A percentile compares a stretch with the other conserved stretches of the same genome.
phyloP scores from a whole-genome alignment of 2,888 invertebrate species.

The Itoplectis maculator region DNA sequence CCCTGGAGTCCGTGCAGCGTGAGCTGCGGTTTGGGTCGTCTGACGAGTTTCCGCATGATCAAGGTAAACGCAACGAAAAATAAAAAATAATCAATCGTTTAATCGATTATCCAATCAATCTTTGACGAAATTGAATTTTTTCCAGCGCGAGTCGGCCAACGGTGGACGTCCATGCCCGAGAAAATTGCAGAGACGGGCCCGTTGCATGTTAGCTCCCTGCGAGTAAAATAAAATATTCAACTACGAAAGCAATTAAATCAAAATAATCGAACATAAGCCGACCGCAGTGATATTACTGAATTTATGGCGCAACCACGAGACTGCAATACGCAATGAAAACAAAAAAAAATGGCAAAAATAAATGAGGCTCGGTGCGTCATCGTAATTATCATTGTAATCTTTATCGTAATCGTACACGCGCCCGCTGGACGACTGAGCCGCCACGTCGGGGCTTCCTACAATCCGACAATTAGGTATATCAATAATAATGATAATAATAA shows the following conservation, averaged over 20 bases:
- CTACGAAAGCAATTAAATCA: neutral
- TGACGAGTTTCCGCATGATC: slow-evolving; percentile 88
- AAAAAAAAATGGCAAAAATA: neutral
- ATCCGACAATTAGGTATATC: slow-evolving; percentile 49
- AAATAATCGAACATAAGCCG: neutral
- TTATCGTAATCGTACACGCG: slow-evolving; percentile 57
- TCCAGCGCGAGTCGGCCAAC: slow-evolving; percentile 86
- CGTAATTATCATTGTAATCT: slow-evolving; percentile 54
- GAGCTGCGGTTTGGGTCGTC: slow-evolving; percentile 91
- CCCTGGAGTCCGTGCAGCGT: slow-evolving; percentile 94
- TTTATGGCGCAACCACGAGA: neutral
- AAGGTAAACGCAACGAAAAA: slow-evolving; percentile 83
- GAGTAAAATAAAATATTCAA: slow-evolving; percentile 63
- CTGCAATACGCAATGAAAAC: slow-evolving; percentile 2
- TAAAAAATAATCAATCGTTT: neutral
- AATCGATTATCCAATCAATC: too few species aligned
- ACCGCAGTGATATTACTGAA: neutral
- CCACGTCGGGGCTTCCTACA: slow-evolving; percentile 43
- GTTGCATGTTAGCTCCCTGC: slow-evolving; percentile 85
- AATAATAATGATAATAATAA: slow-evolving; percentile 27
- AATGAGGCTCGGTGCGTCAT: slow-evolving; percentile 19
- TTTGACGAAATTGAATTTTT: neutral
- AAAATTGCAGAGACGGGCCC: slow-evolving; percentile 86
- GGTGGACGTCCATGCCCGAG: slow-evolving; percentile 89
- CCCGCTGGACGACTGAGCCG: slow-evolving; percentile 38